Conservation (phyloP, 2,797 vertebrate genomes). For the Hybognathus amarus region DNA sequence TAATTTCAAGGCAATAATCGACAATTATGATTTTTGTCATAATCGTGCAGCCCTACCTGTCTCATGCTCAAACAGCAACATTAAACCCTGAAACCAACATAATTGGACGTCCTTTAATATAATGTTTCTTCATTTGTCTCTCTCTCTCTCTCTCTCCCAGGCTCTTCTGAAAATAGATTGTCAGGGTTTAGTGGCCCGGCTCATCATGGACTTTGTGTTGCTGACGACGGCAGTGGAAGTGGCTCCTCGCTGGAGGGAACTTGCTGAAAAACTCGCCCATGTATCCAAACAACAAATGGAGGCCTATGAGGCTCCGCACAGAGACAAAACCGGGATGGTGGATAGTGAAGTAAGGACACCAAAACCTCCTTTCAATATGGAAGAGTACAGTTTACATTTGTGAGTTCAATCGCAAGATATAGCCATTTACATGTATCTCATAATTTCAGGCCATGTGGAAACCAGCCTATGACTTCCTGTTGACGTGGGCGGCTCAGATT, state of each 20-base stretch:
- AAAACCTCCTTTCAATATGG: not conserved
- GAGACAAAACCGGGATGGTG: conserved; percentile 86
- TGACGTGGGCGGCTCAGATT: conserved; percentile 94
- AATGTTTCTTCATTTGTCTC: conserved; percentile 3
- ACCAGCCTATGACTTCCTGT: conserved; percentile 93
- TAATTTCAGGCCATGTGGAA: conserved; percentile 94
- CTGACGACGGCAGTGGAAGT: conserved; percentile 95
- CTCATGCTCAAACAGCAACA: not conserved
- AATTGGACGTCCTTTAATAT: not conserved
- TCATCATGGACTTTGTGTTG: conserved; percentile 92
- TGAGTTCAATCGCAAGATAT: not conserved
- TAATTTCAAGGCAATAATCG: too few relatives aligned
- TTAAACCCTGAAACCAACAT: not conserved
- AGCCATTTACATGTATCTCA: not conserved
- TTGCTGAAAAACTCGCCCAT: conserved; percentile 90
- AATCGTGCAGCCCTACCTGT: too few relatives aligned
- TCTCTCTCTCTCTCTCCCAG: conserved; percentile 67
- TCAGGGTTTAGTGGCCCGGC: conserved; percentile 91
- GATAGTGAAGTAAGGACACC: conserved; percentile 88
- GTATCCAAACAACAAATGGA: conserved; percentile 97
- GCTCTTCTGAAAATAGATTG: conserved; percentile 97
- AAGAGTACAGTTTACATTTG: not conserved
- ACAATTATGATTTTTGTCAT: too few relatives aligned
- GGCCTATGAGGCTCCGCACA: conserved; percentile 92
- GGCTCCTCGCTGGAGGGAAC: conserved; percentile 93